These are phyloP conservation scores for Artibeus jamaicensis DNA, from an alignment of 2,797 vertebrate species.

Conservation along the genomic window DNA sequence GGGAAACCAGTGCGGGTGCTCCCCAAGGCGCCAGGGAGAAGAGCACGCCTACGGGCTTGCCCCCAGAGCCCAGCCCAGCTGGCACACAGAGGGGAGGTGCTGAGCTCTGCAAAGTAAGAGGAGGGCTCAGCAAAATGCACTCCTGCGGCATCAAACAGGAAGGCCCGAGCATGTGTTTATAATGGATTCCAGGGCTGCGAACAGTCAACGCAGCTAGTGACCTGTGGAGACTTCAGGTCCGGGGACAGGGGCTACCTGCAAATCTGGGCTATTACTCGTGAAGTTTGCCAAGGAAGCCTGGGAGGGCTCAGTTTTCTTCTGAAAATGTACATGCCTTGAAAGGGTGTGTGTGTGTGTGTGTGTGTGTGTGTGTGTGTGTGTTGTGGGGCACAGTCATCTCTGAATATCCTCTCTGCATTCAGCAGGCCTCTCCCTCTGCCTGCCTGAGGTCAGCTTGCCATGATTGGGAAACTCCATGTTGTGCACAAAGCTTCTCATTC, in stretches of 20 bases:
- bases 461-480: background rate
- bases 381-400: background rate
- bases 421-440: background rate
- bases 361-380: too few relatives aligned
- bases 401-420: background rate
- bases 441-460: background rate
- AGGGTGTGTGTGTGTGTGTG: too few relatives aligned
- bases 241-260: conserved; percentile 50
- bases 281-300: background rate
- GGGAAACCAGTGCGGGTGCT: background rate
- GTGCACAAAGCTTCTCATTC: background rate
- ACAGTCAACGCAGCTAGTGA: conserved; percentile 62
- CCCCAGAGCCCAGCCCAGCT: background rate
- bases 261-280: conserved; percentile 29
- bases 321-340: background rate
- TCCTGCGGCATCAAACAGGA: conserved; percentile 42
- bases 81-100: conserved; percentile 49
- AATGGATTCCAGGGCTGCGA: conserved; percentile 56
- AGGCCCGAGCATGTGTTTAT: conserved; percentile 45
- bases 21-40: background rate
- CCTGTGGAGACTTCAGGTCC: conserved; percentile 54
- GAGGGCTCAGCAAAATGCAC: conserved; percentile 61
- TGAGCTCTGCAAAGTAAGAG: conserved; percentile 68
- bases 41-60: background rate
- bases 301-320: background rate